These are phyloP conservation scores for Limnephilus lunatus DNA, from an alignment of 2,888 invertebrate genomes.

Conservation along the genomic window DNA sequence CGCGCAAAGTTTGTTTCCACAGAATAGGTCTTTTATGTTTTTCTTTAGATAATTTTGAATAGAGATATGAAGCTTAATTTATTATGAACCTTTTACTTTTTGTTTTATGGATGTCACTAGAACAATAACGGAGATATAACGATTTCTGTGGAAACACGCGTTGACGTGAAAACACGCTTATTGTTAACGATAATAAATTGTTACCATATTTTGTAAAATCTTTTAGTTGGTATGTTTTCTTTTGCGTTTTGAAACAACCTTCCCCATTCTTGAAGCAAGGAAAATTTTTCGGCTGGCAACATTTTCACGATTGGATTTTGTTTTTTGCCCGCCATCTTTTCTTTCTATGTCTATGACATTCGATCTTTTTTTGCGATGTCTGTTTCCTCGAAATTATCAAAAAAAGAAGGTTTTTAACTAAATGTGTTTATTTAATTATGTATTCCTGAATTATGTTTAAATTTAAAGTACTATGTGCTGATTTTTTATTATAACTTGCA, in stretches of 20 bases:
- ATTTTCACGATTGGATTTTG: not conserved
- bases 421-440: not conserved
- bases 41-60: too few relatives aligned
- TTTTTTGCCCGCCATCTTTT: conserved; percentile 25
- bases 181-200: too few relatives aligned
- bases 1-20: too few relatives aligned
- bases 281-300: not conserved
- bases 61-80: too few relatives aligned
- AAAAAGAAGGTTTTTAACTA: conserved; percentile 14
- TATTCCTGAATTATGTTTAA: not conserved
- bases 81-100: too few relatives aligned
- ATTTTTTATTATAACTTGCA: not conserved
- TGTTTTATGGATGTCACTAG: too few relatives aligned
- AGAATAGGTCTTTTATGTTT: too few relatives aligned
- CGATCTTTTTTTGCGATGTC: conserved; percentile 25
- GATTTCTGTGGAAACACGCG: too few relatives aligned
- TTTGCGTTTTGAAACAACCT: not conserved
- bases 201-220: too few relatives aligned
- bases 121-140: too few relatives aligned
- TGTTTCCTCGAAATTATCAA: conserved; percentile 1
- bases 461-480: not conserved
- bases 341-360: conserved; percentile 12
- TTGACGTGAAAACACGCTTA: too few relatives aligned
- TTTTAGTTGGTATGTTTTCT: not conserved
- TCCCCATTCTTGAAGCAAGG: not conserved